A percentile compares a stretch with the other conserved stretches of the same genome.
Conservation (phyloP, 2,797 vertebrate genomes). For the Phoeniculus purpureus region DNA sequence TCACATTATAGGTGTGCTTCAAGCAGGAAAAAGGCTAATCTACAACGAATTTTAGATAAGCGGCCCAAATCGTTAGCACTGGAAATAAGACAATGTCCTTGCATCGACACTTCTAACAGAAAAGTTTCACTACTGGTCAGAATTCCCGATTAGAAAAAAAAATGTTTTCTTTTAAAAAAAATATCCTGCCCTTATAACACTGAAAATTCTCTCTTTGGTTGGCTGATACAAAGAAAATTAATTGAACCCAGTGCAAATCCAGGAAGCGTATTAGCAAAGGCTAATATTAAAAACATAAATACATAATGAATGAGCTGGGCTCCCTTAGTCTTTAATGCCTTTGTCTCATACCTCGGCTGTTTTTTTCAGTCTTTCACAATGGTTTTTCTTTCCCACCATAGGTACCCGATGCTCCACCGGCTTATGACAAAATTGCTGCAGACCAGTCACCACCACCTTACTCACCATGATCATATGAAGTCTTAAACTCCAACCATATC, state of each 20-base stretch:
- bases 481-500: not conserved
- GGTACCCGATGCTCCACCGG: slow-evolving; percentile 91
- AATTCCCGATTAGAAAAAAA: not conserved
- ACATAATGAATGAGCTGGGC: not conserved
- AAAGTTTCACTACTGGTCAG: not conserved
- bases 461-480: slow-evolving; percentile 79
- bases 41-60: not conserved
- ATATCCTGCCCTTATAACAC: not conserved
- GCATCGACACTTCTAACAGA: not conserved
- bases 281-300: not conserved
- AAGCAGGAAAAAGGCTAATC: not conserved
- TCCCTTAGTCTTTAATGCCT: not conserved
- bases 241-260: not conserved
- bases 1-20: not conserved
- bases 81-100: not conserved
- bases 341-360: not conserved
- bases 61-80: not conserved
- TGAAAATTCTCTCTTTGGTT: not conserved
- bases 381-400: slow-evolving; percentile 66
- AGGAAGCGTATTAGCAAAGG: not conserved
- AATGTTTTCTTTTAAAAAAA: not conserved
- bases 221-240: not conserved
- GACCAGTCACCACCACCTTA: slow-evolving; percentile 89
- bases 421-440: slow-evolving; percentile 89
- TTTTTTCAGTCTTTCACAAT: not conserved